A percentile compares a stretch with the other conserved stretches of the same genome.
Conservation (phyloP, 2,888 invertebrate species). For the Cantharis rustica region DNA sequence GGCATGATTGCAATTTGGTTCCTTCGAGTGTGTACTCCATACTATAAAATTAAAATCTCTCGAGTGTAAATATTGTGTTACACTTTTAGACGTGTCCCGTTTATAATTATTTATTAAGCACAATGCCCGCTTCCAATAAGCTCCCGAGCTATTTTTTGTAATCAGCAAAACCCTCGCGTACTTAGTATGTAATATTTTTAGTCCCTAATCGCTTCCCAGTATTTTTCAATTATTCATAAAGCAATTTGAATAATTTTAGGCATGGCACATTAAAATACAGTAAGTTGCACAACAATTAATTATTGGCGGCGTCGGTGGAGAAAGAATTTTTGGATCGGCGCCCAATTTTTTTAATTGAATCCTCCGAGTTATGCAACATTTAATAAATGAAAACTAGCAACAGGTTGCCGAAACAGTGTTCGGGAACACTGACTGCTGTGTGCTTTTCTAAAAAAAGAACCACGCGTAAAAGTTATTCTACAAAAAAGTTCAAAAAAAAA, state of each 20-base stretch:
- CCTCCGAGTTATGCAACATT: not conserved
- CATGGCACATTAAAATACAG: not conserved
- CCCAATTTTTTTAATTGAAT: not conserved
- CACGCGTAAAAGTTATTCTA: not conserved
- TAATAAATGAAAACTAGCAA: slow-evolving; percentile 8
- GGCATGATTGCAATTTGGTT: not conserved
- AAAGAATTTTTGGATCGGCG: slow-evolving; percentile 5
- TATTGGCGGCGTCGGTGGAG: slow-evolving; percentile 3
- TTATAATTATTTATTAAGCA: not conserved
- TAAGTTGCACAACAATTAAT: not conserved
- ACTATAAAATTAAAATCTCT: not conserved
- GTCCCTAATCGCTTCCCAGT: not conserved
- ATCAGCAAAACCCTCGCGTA: not conserved
- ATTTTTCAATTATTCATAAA: not conserved
- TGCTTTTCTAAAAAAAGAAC: not conserved
- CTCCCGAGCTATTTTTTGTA: not conserved
- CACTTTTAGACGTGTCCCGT: not conserved
- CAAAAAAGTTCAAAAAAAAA: not conserved
- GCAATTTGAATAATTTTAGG: not conserved
- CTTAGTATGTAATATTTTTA: not conserved
- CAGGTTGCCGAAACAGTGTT: not conserved
- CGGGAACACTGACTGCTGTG: not conserved
- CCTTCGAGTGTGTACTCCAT: not conserved
- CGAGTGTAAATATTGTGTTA: not conserved
- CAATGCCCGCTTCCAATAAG: not conserved